These are phyloP conservation scores for Drosophila pachea DNA, from an alignment of 1,140 invertebrate genomes.

Conservation along the genomic window DNA sequence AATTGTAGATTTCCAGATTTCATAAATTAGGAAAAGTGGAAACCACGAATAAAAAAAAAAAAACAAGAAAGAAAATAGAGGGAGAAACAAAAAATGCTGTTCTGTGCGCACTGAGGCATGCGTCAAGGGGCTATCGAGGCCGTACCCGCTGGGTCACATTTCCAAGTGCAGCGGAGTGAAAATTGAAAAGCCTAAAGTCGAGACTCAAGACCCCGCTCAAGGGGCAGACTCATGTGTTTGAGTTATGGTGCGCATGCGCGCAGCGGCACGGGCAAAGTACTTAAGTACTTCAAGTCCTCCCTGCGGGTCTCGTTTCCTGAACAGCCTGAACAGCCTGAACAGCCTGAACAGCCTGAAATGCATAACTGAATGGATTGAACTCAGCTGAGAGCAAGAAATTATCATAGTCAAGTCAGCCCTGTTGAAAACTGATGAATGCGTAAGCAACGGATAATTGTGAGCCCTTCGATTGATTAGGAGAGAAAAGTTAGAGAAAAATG, in stretches of 20 bases:
- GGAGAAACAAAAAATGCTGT: conserved; percentile 3
- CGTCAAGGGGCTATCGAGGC: conserved; percentile 26
- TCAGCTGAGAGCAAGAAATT: conserved; percentile 27
- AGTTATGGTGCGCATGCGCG: conserved; percentile 74
- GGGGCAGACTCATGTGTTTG: conserved; percentile 56
- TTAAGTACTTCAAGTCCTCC: conserved; percentile 34
- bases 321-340: conserved; percentile 29
- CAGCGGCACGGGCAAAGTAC: conserved; percentile 50
- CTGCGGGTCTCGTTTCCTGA: conserved; percentile 17
- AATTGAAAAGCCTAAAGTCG: conserved; percentile 49
- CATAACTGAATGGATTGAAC: conserved; percentile 14
- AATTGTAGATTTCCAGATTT: conserved; percentile 67
- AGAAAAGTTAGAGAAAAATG: no score
- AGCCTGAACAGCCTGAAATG: conserved; percentile 18
- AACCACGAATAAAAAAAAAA: conserved; percentile 28
- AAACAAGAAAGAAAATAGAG: conserved; percentile 4
- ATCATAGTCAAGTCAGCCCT: conserved; percentile 11
- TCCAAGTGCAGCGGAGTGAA: conserved; percentile 59
- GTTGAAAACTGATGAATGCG: no score
- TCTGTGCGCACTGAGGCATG: conserved; percentile 35
- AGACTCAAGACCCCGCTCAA: background rate
- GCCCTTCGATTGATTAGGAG: no score
- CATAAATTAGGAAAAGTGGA: conserved; percentile 62
- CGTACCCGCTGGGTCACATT: conserved; percentile 42
- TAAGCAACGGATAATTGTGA: no score